These are phyloP conservation scores for Pelodiscus sinensis DNA, from an alignment of 2,113 vertebrate genomes.

Conservation along the genomic window DNA sequence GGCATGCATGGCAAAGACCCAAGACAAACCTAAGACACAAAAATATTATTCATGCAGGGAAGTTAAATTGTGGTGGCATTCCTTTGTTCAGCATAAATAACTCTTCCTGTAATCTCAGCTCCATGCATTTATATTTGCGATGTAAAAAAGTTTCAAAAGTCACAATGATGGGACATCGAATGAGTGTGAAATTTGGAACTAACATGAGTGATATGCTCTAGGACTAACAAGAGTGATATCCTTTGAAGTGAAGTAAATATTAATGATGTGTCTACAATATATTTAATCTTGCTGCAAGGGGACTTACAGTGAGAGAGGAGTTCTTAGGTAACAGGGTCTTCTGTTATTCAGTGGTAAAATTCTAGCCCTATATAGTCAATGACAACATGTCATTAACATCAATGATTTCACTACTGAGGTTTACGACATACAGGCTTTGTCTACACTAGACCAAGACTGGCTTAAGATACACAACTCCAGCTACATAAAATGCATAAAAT, in stretches of 20 bases:
- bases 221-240: not conserved
- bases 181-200: not conserved
- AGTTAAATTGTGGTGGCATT: not conserved
- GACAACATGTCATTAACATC: not conserved
- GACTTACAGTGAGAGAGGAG: not conserved
- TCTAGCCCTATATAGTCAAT: not conserved
- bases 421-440: not conserved
- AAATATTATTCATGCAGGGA: accelerated
- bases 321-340: not conserved
- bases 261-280: not conserved
- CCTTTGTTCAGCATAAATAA: not conserved
- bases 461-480: too few species aligned
- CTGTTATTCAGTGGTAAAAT: constrained; percentile 16
- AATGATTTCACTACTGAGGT: constrained; percentile 12
- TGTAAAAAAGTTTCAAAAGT: not conserved
- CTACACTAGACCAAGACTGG: too few species aligned
- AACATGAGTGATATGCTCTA: not conserved
- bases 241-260: not conserved
- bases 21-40: not conserved
- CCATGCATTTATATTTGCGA: not conserved
- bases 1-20: not conserved
- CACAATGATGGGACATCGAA: not conserved
- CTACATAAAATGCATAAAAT: too few species aligned
- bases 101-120: not conserved
- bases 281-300: not conserved